Evolutionary conservation across 2,113 vertebrate species (phyloP).

Genomic region (Labrus mixtus): DNA sequence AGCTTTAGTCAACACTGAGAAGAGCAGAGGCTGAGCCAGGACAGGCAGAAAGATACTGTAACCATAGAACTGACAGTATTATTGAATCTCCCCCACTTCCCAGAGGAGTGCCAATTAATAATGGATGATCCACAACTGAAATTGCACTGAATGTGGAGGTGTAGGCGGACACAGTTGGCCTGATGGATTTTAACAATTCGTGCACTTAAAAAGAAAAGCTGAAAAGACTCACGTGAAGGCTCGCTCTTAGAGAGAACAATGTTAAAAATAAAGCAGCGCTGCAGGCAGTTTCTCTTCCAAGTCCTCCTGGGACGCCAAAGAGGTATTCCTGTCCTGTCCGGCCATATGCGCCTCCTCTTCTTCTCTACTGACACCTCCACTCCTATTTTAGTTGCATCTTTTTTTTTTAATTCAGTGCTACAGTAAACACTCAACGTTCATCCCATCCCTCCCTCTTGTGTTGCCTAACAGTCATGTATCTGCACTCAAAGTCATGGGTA

Average conservation of each 20-base stretch:
- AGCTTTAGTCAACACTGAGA: conserved; percentile 53
- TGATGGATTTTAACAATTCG: conserved; percentile 46
- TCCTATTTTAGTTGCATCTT: neutral
- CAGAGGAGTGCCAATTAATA: conserved; percentile 71
- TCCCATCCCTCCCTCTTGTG: neutral
- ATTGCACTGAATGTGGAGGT: conserved; percentile 50
- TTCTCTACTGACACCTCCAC: conserved; percentile 4
- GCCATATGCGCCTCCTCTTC: conserved; percentile 31
- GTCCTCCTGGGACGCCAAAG: conserved; percentile 36
- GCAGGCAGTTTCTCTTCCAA: conserved; percentile 39
- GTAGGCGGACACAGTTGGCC: conserved; percentile 18
- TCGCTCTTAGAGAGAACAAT: conserved; percentile 23
- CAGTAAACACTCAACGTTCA: neutral
- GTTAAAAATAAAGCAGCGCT: conserved; percentile 43
- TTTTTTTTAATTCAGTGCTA: conserved; percentile 28
- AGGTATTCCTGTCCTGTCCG: conserved; percentile 36
- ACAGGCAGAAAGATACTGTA: conserved; percentile 50
- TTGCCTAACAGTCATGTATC: neutral
- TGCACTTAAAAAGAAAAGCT: conserved; percentile 44
- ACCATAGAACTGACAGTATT: conserved; percentile 51
- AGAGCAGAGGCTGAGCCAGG: conserved; percentile 35
- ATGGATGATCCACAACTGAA: conserved; percentile 73
- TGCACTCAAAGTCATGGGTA: neutral
- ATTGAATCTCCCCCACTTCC: conserved; percentile 50
- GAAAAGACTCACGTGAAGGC: conserved; percentile 13